Evolutionary conservation across 64 coral and sea anemone genomes (phyloP), one percentile per base, ranked within the genome.

Genomic region (Porites lutea): DNA sequence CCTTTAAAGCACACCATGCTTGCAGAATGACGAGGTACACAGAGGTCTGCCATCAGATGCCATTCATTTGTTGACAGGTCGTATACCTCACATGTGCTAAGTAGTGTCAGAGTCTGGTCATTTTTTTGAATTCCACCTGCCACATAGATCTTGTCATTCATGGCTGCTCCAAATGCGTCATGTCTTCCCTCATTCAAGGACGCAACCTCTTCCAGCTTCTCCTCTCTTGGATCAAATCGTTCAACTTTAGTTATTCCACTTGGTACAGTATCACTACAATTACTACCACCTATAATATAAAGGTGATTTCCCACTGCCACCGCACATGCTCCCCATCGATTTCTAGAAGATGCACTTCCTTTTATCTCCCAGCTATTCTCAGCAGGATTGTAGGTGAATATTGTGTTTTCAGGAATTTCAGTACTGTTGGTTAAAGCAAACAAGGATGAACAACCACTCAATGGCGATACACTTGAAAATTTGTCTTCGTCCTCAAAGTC

Each of bases 121-220:
- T 66, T 66, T 19, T 15, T 66, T 66, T 55, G 52, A 4, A 54
- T 4, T 15, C 77, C 77, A 79, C 77, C 77, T 14, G 77, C 77
- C 43, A 79, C 21, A n/a, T 79, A 79, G 10, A 79, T 54, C 20
- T 79, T 79, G n/a, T 54, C 77, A 79, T 79, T 79, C 77, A 79
- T 59, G 9, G 53, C 77, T 13, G 52, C 54, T 13, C 77, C 77
- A 79, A 27, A 79, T 5, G 77, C 77, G 13, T 3, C 3, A 37
- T 59, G 19, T 13, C 77, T 79, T 13, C 52, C 52, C 3, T 79
- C 52, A 59, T 60, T 79, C 8, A 79, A 23, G 1, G 77, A 20
- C 59, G 52, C 54, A 59, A 79, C 77, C 53, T 79, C 53, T 43
- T 79, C 53, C 52, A 19, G 37, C 3, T 7, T 22, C 8, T 59